Percentiles rank a stretch among this genome's conserved stretches.
Conservation (phyloP, 2,888 invertebrate species). For the Cheilosia grossa region DNA sequence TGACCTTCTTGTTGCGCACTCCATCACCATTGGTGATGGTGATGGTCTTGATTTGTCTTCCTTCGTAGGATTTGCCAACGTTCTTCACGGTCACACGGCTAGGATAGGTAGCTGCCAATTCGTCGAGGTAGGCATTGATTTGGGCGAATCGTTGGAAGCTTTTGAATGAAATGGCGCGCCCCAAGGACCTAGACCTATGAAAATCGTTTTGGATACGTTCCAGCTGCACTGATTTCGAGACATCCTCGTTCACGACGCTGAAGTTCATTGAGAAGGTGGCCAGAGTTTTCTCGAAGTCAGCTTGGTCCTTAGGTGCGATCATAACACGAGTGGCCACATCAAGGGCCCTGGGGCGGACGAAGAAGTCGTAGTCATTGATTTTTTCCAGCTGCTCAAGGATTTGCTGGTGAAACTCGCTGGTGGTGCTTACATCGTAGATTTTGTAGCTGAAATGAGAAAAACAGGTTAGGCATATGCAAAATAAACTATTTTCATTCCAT, state of each 20-base stretch:
- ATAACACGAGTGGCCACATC: constrained; percentile 79
- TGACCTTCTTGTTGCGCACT: constrained; percentile 82
- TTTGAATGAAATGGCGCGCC: constrained; percentile 76
- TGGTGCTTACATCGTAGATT: constrained; percentile 80
- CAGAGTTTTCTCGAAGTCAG: constrained; percentile 77
- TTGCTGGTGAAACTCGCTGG: constrained; percentile 77
- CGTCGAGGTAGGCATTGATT: constrained; percentile 84
- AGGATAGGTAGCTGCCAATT: constrained; percentile 84
- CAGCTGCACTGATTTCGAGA: constrained; percentile 76
- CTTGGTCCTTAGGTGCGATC: constrained; percentile 79
- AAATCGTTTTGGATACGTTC: constrained; percentile 75
- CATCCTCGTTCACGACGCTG: constrained; percentile 77
- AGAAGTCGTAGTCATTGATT: constrained; percentile 79
- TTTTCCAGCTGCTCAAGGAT: constrained; percentile 77
- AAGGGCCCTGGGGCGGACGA: constrained; percentile 77
- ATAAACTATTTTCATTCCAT: no score
- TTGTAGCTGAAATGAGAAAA: constrained; percentile 78
- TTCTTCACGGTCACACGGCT: constrained; percentile 84
- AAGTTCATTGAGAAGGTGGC: constrained; percentile 75
- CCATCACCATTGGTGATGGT: constrained; percentile 85
- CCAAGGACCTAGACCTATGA: constrained; percentile 46
- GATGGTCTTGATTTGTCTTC: constrained; percentile 85
- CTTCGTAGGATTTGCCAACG: constrained; percentile 86
- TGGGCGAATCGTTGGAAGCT: constrained; percentile 78
- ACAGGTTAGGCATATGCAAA: no score